Evolutionary conservation across 2,797 vertebrate genomes (phyloP), one percentile per base, ranked within the genome.

Genomic region (Serranus cabrilla): DNA sequence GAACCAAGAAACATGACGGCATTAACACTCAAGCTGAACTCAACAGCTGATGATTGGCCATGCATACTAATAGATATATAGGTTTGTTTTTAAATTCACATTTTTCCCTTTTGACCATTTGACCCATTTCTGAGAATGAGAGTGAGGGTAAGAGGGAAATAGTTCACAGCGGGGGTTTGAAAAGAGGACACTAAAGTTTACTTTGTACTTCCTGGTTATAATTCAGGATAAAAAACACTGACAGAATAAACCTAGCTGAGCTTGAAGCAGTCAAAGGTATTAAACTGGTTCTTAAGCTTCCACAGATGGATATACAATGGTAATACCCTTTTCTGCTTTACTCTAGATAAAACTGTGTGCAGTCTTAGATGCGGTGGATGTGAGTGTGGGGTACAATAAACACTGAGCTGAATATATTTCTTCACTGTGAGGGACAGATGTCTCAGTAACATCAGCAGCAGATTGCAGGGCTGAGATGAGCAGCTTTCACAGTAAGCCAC

Each of bases 251-350:
- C 31, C 63, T 1, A 46, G 61, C 43, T 59, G 74, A 86, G 83
- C 71, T 49, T 55, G 50, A 58, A 68, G 71, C 65, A 76, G 57
- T 62, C 20, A 52, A 18, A 71, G 63, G 80, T 72, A 80, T 89
- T 85, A 86, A 85, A 89, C 54, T 59, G 60, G 31, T 69, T 81
- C 74, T 75, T 88, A 91, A 92, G 86, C 86, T 81, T 79, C 76
- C 62, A 60, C 71, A 78, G 80, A 76, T 76, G 79, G 67, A 71
- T 63, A 61, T 27, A 80, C 67, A 71, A 80, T 58, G 18, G 57
- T 82, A 81, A 81, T 65, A 81, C 67, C 63, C 46, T 27, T 62
- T 66, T 68, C 71, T 69, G 61, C 51, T 77, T 74, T 65, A 75
- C 57, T 51, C 62, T 31, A 31, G 27, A 65, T 59, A 52, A 73